Evolutionary conservation across 2,888 invertebrate species (phyloP), one percentile per base, ranked within the genome.

Genomic region (Macrosiphum euphorbiae): DNA sequence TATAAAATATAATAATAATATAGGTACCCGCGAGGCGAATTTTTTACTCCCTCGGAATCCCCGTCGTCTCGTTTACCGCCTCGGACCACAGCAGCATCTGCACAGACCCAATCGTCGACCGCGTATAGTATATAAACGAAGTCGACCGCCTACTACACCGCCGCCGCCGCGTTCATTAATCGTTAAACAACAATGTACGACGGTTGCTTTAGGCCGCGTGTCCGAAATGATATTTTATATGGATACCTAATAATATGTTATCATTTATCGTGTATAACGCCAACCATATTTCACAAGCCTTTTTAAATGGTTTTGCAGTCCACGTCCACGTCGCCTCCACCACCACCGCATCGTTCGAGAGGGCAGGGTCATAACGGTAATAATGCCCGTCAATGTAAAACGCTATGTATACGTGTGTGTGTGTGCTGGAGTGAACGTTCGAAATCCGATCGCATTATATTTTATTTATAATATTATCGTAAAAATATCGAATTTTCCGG

Each of bases 371-470:
- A 35, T 78, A 78, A 58, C 11, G 26, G 26, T 55, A 26, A 47
- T 47, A 26, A 55, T 47, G 28, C 58, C 47, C 28, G 44, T 88
- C 88, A 61, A 28, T 52, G 89, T 2, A 10, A 35, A 61, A 11
- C 11, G 61, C 28, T 10, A 11, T 61, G 16, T 28, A 28, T 28
- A 28, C 28, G 26, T n/a, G 61, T n/a, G 61, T 61, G 61, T 61
- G 61, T 67, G 13, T 5, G 88, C n/a, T 50, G 88, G 50, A 26
- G 50, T 50, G n/a, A n/a, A 41, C 78, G 28, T 10, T n/a, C 55
- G 88, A 67, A 92, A 88, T 52, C 88, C 92, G 61, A 87, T 92
- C 92, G 92, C 87, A 91, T 86, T 20, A 91, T 44, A 58, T 58
- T 58, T 85, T 85, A 44, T 91, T 85, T 85, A 55, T 50, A 50